Percentiles rank a stretch among this genome's conserved stretches.
These are phyloP conservation scores for Pomacea canaliculata DNA, from an alignment of 2,888 invertebrate species.

Conservation along the genomic window DNA sequence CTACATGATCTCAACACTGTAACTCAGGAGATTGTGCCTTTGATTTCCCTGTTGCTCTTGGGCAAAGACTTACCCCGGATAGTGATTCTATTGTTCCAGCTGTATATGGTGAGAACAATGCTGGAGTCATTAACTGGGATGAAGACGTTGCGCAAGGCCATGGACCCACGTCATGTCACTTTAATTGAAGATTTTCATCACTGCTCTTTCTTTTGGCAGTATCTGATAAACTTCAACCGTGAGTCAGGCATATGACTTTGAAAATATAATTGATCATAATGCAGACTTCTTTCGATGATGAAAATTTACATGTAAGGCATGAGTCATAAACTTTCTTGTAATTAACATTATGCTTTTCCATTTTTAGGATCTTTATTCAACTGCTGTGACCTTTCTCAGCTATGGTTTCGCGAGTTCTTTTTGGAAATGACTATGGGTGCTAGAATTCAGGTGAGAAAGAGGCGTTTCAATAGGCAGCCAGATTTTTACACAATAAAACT, in stretches of 20 bases:
- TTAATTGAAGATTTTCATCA: slow-evolving; percentile 97
- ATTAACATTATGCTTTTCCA: too few species aligned
- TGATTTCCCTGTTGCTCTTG: too few species aligned
- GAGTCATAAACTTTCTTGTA: too few species aligned
- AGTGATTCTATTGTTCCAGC: slow-evolving; percentile 74
- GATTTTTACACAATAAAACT: too few species aligned
- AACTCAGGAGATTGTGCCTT: too few species aligned
- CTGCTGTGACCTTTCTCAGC: slow-evolving; percentile 95
- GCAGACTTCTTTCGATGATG: too few species aligned
- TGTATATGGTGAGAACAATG: slow-evolving; percentile 99
- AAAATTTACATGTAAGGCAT: too few species aligned
- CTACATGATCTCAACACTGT: too few species aligned
- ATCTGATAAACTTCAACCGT: slow-evolving; percentile 92
- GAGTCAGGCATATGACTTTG: slow-evolving; percentile 50
- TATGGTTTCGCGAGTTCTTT: slow-evolving; percentile 99
- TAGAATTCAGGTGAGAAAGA: slow-evolving; percentile 82
- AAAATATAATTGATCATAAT: too few species aligned
- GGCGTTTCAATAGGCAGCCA: neutral
- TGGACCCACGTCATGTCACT: slow-evolving; percentile 91
- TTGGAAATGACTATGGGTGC: slow-evolving; percentile 99
- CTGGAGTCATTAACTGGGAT: slow-evolving; percentile 97
- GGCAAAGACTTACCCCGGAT: too few species aligned
- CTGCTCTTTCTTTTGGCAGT: slow-evolving; percentile 96
- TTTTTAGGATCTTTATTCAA: slow-evolving; percentile 60
- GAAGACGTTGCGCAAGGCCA: slow-evolving; percentile 92